These are phyloP conservation scores for Hycleus phaleratus DNA, from an alignment of 1,140 invertebrate species.

Conservation along the genomic window DNA sequence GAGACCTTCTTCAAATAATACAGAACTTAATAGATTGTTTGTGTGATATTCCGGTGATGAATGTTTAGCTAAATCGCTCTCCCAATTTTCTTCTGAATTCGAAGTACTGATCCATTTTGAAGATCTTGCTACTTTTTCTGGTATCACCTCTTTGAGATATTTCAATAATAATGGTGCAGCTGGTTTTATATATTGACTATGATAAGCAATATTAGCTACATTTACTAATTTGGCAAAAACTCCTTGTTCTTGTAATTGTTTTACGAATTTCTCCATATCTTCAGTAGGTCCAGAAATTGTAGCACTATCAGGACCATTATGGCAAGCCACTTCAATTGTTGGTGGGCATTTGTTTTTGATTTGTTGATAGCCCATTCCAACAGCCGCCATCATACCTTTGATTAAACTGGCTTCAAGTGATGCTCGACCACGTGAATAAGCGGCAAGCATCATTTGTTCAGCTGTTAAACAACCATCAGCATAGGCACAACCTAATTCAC, in stretches of 20 bases:
- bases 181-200: constrained; percentile 69
- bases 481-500: constrained; percentile 83
- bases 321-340: constrained; percentile 73
- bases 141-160: constrained; percentile 64
- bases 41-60: constrained; percentile 90
- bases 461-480: constrained; percentile 77
- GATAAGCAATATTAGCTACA: constrained; percentile 76
- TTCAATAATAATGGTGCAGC: constrained; percentile 68
- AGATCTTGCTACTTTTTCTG: constrained; percentile 60
- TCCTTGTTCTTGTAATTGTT: constrained; percentile 58
- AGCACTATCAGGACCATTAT: constrained; percentile 75
- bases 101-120: constrained; percentile 83
- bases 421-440: constrained; percentile 79
- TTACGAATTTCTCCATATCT: constrained; percentile 60
- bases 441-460: constrained; percentile 73
- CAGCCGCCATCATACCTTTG: constrained; percentile 76
- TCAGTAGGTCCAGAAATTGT: constrained; percentile 78
- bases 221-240: constrained; percentile 79
- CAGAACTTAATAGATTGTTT: constrained; percentile 79
- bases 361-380: constrained; percentile 49
- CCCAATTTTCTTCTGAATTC: constrained; percentile 70
- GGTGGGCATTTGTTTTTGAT: constrained; percentile 54
- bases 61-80: constrained; percentile 52
- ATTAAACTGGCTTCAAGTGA: constrained; percentile 71
- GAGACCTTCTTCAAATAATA: constrained; percentile 79